These are phyloP conservation scores for Planococcus citri DNA, from an alignment of 1,140 invertebrate species.

Conservation along the genomic window DNA sequence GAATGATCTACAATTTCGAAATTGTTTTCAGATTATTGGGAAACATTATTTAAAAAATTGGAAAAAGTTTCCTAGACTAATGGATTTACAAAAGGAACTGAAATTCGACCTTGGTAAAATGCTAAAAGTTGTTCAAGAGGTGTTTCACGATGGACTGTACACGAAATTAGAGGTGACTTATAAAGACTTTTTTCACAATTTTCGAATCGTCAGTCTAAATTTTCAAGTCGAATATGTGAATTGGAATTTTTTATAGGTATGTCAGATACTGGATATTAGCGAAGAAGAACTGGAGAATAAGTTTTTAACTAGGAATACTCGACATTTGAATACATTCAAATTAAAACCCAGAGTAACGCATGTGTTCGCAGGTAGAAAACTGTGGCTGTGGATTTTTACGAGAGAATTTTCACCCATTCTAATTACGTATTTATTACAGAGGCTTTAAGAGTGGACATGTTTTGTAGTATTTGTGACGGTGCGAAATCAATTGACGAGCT, in stretches of 20 bases:
- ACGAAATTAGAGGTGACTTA: slow-evolving; percentile 56
- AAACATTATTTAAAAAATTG: slow-evolving; percentile 46
- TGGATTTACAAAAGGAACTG: slow-evolving; percentile 55
- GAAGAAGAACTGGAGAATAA: slow-evolving; percentile 48
- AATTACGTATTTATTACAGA: slow-evolving; percentile 43
- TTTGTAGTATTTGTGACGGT: slow-evolving; percentile 53
- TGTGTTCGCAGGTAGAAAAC: slow-evolving; percentile 56
- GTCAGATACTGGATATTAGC: slow-evolving; percentile 47
- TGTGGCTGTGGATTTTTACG: too few relatives aligned
- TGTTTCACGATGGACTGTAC: slow-evolving; percentile 58
- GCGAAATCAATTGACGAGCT: slow-evolving; percentile 47
- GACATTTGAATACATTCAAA: slow-evolving; percentile 57
- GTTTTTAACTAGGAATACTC: slow-evolving; percentile 56
- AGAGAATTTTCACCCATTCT: too few relatives aligned
- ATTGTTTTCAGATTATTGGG: slow-evolving; percentile 51
- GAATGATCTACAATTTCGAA: not conserved
- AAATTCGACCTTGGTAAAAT: slow-evolving; percentile 52
- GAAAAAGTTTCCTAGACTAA: slow-evolving; percentile 46
- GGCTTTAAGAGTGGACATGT: slow-evolving; percentile 62
- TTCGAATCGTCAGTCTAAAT: not conserved
- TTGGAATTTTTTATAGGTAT: slow-evolving; percentile 35
- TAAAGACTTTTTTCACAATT: not conserved
- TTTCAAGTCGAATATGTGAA: not conserved
- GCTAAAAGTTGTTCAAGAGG: slow-evolving; percentile 46
- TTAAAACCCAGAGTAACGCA: slow-evolving; percentile 73